Evolutionary conservation across 2,888 invertebrate species (phyloP), one percentile per base, ranked within the genome.

Genomic region (Baronia brevicornis): DNA sequence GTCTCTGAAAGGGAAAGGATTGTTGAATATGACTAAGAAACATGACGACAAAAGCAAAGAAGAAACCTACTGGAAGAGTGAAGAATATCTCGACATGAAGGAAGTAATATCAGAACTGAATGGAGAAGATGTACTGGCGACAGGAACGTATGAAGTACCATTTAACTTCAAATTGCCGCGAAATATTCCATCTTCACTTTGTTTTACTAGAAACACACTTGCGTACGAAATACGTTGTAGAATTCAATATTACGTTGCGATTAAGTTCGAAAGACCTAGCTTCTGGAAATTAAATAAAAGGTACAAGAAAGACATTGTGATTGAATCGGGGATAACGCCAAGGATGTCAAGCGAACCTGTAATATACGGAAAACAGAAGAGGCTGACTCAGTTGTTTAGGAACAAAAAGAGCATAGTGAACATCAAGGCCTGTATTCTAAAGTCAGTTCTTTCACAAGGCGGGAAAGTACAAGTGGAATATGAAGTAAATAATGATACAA

Each of bases 161-260:
- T 49, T 55, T 24, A 35, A 26, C 6, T 59, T 57, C 24, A 28
- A 24, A 20, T 19, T 58, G 13, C 54, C 52, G 8, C 23, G 39
- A 4, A 41, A 46, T 9, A 38, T 47, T 13, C 57, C 57, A 11
- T 36, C 53, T 0, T 27, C 44, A 0, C 36, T 50, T 6, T 30
- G 21, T 2, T 9, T 30, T 10, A 13, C 26, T 4, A 23, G 27
- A 7, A 28, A 10, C 10, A 17, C n/a, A 18, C 9, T 12, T 9
- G 6, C 18, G 3, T 30, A 40, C 5, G 21, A 29, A 1, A 25
- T 51, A 4, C 23, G 28, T 9, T 51, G 53, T 20, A 33, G 39
- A 5, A 51, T 58, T 8, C 28, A 8, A 3, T 58, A 56, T 20
- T 33, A 41, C n/a, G 24, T 58, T 5, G 20, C 38, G n/a, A 48